phyloP scores from a whole-genome alignment of 2,888 invertebrate species.

The Hypomecis atomaria region DNA sequence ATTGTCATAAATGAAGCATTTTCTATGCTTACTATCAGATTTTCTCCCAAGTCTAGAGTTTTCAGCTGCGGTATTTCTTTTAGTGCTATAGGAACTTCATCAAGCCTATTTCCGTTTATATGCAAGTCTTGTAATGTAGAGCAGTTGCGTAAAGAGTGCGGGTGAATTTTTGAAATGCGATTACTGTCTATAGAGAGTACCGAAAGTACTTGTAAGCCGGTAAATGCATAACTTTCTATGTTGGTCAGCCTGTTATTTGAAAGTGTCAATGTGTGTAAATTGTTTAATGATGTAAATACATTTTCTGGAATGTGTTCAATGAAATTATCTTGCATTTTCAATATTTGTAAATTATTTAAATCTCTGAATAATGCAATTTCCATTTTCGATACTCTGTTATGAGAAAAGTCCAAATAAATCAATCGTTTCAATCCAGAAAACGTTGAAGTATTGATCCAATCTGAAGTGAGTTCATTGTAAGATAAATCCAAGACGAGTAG shows the following conservation, averaged over 20 bases:
- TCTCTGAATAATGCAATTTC: constrained; percentile 91
- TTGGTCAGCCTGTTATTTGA: constrained; percentile 91
- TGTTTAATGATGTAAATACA: constrained; percentile 90
- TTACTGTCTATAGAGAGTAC: constrained; percentile 92
- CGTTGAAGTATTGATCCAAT: constrained; percentile 92
- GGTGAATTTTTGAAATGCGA: constrained; percentile 89
- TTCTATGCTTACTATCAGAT: constrained; percentile 90
- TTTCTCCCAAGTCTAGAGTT: constrained; percentile 93
- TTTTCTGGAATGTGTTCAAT: constrained; percentile 91
- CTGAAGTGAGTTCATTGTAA: constrained; percentile 91
- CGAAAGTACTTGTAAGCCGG: constrained; percentile 90
- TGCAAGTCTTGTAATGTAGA: constrained; percentile 92
- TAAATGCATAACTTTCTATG: constrained; percentile 90
- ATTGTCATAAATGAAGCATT: constrained; percentile 92
- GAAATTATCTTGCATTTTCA: constrained; percentile 91
- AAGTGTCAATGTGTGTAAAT: constrained; percentile 91
- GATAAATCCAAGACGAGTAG: constrained; percentile 91
- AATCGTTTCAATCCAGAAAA: constrained; percentile 91
- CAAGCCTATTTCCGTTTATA: constrained; percentile 91
- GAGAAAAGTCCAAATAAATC: constrained; percentile 90
- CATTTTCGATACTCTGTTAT: constrained; percentile 90
- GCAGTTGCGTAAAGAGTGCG: constrained; percentile 90
- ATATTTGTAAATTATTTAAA: constrained; percentile 90
- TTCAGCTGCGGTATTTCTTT: constrained; percentile 90
- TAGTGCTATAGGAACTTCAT: constrained; percentile 89